Conservation (phyloP, 2,113 vertebrate species). For the Microtus oregoni region DNA sequence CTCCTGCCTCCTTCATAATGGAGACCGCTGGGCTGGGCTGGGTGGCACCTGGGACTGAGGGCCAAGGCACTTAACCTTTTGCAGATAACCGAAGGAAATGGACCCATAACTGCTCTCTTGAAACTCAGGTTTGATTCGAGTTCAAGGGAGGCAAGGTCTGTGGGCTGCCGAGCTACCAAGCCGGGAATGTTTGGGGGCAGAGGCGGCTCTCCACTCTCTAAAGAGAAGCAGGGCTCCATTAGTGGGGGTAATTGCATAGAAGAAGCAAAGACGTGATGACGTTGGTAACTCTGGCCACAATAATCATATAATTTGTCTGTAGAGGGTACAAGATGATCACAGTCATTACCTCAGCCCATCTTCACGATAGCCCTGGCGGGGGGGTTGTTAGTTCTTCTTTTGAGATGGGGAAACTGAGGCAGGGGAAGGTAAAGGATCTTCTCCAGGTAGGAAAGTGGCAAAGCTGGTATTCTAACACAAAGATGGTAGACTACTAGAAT, state of each 20-base stretch:
- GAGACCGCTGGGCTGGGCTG: constrained; percentile 20
- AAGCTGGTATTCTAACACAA: not conserved
- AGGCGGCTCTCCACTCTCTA: not conserved
- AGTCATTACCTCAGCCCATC: not conserved
- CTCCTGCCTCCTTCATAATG: constrained; percentile 63
- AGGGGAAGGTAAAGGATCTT: not conserved
- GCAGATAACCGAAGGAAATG: constrained; percentile 80
- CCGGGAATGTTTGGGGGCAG: constrained; percentile 30
- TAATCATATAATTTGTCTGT: constrained; percentile 36
- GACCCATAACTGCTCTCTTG: constrained; percentile 77
- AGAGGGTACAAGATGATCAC: not conserved
- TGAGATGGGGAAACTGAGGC: constrained; percentile 28
- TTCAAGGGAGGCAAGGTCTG: constrained; percentile 57
- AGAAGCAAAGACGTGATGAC: not conserved
- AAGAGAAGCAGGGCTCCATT: constrained; percentile 58
- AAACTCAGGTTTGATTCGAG: constrained; percentile 58
- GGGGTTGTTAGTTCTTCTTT: not conserved
- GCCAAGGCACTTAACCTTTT: constrained; percentile 78
- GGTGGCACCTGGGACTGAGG: constrained; percentile 64
- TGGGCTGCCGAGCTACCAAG: constrained; percentile 52
- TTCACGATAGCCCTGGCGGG: not conserved
- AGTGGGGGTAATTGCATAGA: not conserved
- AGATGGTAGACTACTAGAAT: not conserved
- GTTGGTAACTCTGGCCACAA: not conserved
- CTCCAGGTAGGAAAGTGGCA: not conserved